Conservation (phyloP, 2,888 invertebrate species). For the Agrochola lota region DNA sequence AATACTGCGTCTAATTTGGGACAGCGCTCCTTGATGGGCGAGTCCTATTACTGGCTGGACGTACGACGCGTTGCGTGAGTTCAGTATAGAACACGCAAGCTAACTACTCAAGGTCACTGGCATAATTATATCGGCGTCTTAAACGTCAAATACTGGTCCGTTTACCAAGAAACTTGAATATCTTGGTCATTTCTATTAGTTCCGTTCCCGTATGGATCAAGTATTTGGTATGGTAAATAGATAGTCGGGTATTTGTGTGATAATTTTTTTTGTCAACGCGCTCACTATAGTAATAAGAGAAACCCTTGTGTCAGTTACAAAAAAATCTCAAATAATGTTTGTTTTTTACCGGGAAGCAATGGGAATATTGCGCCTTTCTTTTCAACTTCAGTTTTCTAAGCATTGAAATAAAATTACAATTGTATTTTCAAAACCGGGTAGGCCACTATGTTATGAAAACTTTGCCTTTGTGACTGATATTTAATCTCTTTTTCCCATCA, state of each 20-base stretch:
- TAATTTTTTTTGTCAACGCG: neutral
- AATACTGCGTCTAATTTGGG: too few relatives aligned
- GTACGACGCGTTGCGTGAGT: too few relatives aligned
- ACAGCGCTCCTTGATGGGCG: too few relatives aligned
- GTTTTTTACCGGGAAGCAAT: neutral
- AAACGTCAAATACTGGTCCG: too few relatives aligned
- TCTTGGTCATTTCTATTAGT: too few relatives aligned
- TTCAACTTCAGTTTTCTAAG: neutral
- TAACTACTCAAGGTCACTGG: too few relatives aligned
- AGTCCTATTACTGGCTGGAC: too few relatives aligned
- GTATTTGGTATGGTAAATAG: neutral
- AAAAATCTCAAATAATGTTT: neutral
- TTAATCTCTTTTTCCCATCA: neutral
- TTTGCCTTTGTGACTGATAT: neutral
- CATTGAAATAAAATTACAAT: neutral
- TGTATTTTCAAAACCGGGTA: neutral
- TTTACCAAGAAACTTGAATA: too few relatives aligned
- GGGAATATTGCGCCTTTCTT: neutral
- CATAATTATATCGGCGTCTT: too few relatives aligned
- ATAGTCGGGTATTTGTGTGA: neutral
- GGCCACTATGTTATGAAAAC: neutral
- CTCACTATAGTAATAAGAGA: neutral
- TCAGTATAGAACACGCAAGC: too few relatives aligned
- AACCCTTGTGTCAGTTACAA: neutral
- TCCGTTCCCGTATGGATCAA: too few relatives aligned